Percentiles rank a stretch among this genome's conserved stretches.
Evolutionary conservation across 2,888 invertebrate genomes (phyloP).

Genomic region (Hirtodrosophila trivittata): DNA sequence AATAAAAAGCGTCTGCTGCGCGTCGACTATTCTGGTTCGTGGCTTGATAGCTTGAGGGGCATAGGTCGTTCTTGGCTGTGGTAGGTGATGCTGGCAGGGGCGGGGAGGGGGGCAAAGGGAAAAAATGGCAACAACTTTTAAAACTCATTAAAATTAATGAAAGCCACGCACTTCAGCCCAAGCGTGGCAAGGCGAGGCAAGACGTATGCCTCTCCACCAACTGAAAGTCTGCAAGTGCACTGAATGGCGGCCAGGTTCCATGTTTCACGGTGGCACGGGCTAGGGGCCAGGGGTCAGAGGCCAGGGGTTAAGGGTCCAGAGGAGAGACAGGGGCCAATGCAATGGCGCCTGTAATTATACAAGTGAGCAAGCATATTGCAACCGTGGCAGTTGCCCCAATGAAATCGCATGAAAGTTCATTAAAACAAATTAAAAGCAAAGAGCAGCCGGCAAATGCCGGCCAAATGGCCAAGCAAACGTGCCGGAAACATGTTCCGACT

Average conservation of each 20-base stretch:
- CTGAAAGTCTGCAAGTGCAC: constrained; percentile 7
- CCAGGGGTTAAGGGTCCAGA: too few relatives aligned
- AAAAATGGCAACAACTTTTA: constrained; percentile 73
- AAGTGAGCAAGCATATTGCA: constrained; percentile 78
- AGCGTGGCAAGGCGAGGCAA: constrained; percentile 11
- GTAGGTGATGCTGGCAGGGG: too few relatives aligned
- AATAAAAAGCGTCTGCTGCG: constrained; percentile 41
- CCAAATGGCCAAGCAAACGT: constrained; percentile 59
- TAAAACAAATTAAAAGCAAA: constrained; percentile 76
- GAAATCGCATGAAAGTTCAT: constrained; percentile 74
- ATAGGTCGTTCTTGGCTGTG: constrained; percentile 4
- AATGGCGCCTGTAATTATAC: constrained; percentile 76
- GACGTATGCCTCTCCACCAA: neutral
- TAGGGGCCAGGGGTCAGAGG: too few relatives aligned
- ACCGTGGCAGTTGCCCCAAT: constrained; percentile 42
- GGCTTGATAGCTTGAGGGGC: constrained; percentile 20
- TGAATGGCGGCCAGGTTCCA: constrained; percentile 10
- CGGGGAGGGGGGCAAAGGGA: constrained; percentile 5
- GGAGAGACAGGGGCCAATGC: constrained; percentile 50
- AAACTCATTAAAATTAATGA: constrained; percentile 79
- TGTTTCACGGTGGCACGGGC: too few relatives aligned
- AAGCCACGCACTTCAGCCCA: constrained; percentile 74
- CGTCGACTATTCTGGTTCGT: constrained; percentile 14
- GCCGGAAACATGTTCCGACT: constrained; percentile 55
- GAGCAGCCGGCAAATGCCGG: constrained; percentile 56